Evolutionary conservation across 2,888 invertebrate species (phyloP).

Genomic region (Colletes collaris): DNA sequence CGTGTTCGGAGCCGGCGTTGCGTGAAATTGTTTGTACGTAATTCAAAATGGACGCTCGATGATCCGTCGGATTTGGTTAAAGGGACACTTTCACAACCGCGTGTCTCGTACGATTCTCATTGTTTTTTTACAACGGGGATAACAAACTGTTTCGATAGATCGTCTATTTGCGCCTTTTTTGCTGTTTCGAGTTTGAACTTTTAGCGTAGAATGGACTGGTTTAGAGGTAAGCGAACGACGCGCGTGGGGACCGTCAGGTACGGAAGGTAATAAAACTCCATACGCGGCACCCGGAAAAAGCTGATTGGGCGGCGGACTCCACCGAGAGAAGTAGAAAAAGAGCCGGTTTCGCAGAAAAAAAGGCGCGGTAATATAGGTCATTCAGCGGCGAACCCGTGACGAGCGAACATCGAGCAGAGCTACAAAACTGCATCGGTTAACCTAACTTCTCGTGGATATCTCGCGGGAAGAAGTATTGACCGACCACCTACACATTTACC

Average conservation of each 20-base stretch:
- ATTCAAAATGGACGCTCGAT: background rate
- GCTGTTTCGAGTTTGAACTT: too few relatives aligned
- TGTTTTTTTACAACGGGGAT: too few relatives aligned
- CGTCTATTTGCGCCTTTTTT: too few relatives aligned
- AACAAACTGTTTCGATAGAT: too few relatives aligned
- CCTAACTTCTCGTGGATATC: background rate
- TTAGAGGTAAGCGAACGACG: background rate
- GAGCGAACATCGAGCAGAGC: background rate
- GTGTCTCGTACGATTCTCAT: too few relatives aligned
- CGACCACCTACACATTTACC: too few relatives aligned
- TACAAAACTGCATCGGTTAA: background rate
- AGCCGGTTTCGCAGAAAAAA: conserved; percentile 1
- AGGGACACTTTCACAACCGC: too few relatives aligned
- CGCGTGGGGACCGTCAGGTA: conserved; percentile 1
- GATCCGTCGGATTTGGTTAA: background rate
- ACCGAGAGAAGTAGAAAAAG: conserved; percentile 11
- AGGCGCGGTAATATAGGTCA: background rate
- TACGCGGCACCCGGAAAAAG: conserved; percentile 4
- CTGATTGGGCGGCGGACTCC: conserved; percentile 14
- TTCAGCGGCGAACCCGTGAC: background rate
- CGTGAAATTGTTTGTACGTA: conserved; percentile 19
- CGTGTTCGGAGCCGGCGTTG: background rate
- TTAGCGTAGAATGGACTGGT: background rate
- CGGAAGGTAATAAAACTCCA: conserved; percentile 5
- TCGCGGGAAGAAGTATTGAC: background rate